phyloP scores from a whole-genome alignment of 23 tunicate species.

The Clavelina lepadiformis region DNA sequence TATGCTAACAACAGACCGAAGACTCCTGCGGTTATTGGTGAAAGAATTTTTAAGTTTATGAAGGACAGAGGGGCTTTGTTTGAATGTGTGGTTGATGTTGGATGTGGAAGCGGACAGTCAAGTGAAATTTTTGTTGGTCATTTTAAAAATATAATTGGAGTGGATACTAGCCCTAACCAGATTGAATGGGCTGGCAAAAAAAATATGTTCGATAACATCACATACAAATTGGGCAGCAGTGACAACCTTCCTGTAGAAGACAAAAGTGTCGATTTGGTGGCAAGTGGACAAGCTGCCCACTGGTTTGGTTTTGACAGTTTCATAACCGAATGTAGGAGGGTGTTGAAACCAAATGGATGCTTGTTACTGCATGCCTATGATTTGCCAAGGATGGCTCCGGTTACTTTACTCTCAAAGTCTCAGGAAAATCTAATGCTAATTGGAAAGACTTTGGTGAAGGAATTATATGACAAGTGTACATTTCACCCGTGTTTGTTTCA shows the following conservation, averaged over 20 bases:
- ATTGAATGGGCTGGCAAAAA: slow-evolving; percentile 39
- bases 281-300: slow-evolving; percentile 75
- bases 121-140: slow-evolving; percentile 33
- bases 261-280: slow-evolving; percentile 52
- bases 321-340: slow-evolving; percentile 55
- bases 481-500: slow-evolving; percentile 61
- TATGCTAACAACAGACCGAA: slow-evolving; percentile 42
- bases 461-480: slow-evolving; percentile 27
- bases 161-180: slow-evolving; percentile 70
- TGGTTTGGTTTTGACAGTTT: slow-evolving; percentile 63
- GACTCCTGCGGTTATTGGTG: slow-evolving; percentile 30
- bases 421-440: neutral
- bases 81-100: slow-evolving; percentile 55
- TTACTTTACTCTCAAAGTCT: too few species aligned
- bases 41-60: slow-evolving; percentile 27
- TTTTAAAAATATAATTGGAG: slow-evolving; percentile 39
- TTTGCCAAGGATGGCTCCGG: slow-evolving; percentile 19
- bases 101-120: slow-evolving; percentile 85
- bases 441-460: slow-evolving; percentile 21
- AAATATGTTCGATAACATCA: slow-evolving; percentile 18
- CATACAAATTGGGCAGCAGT: slow-evolving; percentile 37
- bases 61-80: neutral
- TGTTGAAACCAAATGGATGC: slow-evolving; percentile 66
- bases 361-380: slow-evolving; percentile 66
- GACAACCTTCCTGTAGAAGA: slow-evolving; percentile 22